A percentile compares a stretch with the other conserved stretches of the same genome.
phyloP scores from a whole-genome alignment of 2,797 vertebrate genomes.

The Oreonectes daqikongensis region DNA sequence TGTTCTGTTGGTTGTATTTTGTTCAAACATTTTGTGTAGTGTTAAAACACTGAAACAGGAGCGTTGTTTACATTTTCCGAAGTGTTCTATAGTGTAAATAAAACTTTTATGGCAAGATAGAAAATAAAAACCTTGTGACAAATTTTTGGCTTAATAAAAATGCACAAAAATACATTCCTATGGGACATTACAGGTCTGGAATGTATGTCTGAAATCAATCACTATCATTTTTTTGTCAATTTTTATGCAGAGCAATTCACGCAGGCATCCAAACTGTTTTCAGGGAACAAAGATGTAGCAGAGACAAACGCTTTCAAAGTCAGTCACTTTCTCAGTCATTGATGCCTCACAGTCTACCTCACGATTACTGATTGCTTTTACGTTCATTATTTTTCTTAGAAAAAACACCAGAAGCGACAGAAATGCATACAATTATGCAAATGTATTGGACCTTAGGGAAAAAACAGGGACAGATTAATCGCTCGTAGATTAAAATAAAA shows the following conservation, averaged over 20 bases:
- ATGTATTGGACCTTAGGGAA: constrained; percentile 4
- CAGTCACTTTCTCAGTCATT: too few species aligned
- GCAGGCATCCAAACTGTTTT: not conserved
- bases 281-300: not conserved
- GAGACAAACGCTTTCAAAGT: not conserved
- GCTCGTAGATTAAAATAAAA: constrained; percentile 29
- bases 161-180: not conserved
- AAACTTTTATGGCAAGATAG: not conserved
- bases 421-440: constrained; percentile 42
- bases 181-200: not conserved
- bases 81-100: not conserved
- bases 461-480: constrained; percentile 37
- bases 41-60: too few species aligned
- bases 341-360: constrained; percentile 12
- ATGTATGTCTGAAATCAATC: not conserved
- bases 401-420: constrained; percentile 13
- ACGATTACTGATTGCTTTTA: not conserved
- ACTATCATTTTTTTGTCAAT: not conserved
- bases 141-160: not conserved
- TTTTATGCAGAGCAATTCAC: not conserved
- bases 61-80: too few species aligned
- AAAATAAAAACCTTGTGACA: not conserved
- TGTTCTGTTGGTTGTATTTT: too few species aligned
- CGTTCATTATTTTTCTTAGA: constrained; percentile 8
- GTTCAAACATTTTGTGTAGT: too few species aligned